These are phyloP conservation scores for Numenius arquata DNA, from an alignment of 2,113 vertebrate species.

Conservation along the genomic window DNA sequence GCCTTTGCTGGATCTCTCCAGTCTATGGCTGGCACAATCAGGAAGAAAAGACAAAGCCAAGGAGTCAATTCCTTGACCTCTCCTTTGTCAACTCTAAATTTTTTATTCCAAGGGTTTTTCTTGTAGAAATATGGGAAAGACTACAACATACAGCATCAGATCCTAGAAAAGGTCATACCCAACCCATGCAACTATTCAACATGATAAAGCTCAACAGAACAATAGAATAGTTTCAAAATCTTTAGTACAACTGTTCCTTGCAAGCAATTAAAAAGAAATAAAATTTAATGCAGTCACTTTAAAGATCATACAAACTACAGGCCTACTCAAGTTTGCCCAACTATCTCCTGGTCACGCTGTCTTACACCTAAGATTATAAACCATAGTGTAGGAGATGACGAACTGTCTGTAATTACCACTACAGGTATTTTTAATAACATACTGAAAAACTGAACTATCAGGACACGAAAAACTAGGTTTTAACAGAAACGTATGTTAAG, in stretches of 20 bases:
- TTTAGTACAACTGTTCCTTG: background rate
- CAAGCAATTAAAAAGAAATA: background rate
- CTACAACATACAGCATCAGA: background rate
- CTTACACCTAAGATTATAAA: background rate
- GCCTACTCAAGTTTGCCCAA: background rate
- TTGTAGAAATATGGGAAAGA: background rate
- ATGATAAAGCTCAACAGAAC: background rate
- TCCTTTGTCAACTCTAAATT: background rate
- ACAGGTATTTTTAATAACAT: background rate
- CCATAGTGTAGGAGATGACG: background rate
- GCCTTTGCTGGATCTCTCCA: background rate
- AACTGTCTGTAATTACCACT: background rate
- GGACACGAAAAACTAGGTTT: background rate
- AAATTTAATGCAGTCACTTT: background rate
- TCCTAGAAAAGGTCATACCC: background rate
- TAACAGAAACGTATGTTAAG: background rate
- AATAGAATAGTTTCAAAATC: background rate
- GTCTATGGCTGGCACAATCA: background rate
- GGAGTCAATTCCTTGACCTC: background rate
- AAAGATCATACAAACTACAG: background rate
- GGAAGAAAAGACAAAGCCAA: background rate
- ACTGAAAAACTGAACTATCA: background rate
- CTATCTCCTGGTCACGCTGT: background rate
- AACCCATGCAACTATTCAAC: background rate
- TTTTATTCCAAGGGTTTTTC: background rate